Evolutionary conservation across 1,140 invertebrate species (phyloP), one percentile per base, ranked within the genome.

Genomic region (Cardiocondyla obscurior): DNA sequence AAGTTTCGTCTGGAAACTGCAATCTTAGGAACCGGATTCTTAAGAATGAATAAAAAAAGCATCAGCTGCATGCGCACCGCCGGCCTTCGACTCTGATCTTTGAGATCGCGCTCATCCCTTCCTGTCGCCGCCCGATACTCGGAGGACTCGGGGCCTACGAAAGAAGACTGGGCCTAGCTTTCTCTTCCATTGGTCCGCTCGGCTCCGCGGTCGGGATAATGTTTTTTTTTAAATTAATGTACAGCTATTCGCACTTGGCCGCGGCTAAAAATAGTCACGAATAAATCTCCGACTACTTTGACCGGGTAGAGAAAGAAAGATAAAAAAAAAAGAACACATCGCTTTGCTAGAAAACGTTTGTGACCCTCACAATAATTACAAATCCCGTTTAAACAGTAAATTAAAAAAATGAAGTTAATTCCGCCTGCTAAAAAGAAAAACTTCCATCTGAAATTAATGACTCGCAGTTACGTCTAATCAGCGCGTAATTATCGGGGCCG

Each of bases 121-220:
- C 53, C 39, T 70, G 51, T 49, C 81, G 73, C 84, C 82, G 55
- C 64, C 57, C 16, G 36, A 53, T 77, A 53, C 25, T 25, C 57
- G 67, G 84, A 86, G 82, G 39, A 81, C 51, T 81, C 42, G 79
- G 67, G 62, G 82, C 69, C 84, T 88, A 85, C 73, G 73, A 86
- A 82, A 77, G 73, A 85, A 49, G 79, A 73, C 53, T 72, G 79
- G 84, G 12, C 83, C 82, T 89, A 90, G 89, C 89, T 91, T 90
- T 91, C 90, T 90, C 90, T 90, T 91, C 85, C 82, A 84, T 28
- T 58, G 53, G 12, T 46, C 16, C 14, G 51, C 30, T 69, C 64
- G n/a, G 5, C 33, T 33, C 42, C 51, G 39, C 53, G 49, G 77
- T 79, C 62, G 60, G 49, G 81, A 86, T 53, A 36, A 86, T 55